These are phyloP conservation scores for Nesospiza acunhae DNA, from an alignment of 2,113 vertebrate species.

Conservation along the genomic window DNA sequence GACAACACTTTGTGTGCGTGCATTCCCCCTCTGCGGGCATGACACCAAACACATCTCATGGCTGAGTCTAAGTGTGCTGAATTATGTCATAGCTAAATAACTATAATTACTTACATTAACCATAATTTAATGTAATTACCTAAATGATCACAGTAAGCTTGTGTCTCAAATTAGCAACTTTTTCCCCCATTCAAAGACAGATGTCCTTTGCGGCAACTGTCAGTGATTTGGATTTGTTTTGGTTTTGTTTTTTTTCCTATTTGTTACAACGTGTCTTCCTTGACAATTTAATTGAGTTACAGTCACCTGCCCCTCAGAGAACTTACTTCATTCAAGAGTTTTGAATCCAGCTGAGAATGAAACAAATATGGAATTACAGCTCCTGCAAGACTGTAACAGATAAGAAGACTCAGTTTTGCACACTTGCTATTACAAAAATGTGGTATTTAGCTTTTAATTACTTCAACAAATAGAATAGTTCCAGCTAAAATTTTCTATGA, in stretches of 20 bases:
- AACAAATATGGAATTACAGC: neutral
- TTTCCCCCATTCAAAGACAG: slow-evolving; percentile 35
- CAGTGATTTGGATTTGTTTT: neutral
- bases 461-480: neutral
- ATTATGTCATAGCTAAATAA: slow-evolving; percentile 65
- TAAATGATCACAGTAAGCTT: slow-evolving; percentile 46
- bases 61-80: slow-evolving; percentile 38
- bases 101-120: slow-evolving; percentile 69
- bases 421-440: neutral
- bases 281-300: neutral
- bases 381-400: neutral
- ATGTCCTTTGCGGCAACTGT: neutral
- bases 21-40: neutral
- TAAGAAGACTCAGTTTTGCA: neutral
- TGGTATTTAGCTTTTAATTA: neutral
- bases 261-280: neutral
- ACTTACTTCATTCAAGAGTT: neutral
- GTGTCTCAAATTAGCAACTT: slow-evolving; percentile 44
- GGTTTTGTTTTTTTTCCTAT: neutral
- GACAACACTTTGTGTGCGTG: neutral
- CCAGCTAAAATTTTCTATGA: neutral
- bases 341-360: neutral
- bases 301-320: neutral
- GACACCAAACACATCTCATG: slow-evolving; percentile 7
- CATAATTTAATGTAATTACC: slow-evolving; percentile 64